Evolutionary conservation across 1,140 invertebrate genomes (phyloP), one percentile per base, ranked within the genome.

Genomic region (Drosophila dunni): DNA sequence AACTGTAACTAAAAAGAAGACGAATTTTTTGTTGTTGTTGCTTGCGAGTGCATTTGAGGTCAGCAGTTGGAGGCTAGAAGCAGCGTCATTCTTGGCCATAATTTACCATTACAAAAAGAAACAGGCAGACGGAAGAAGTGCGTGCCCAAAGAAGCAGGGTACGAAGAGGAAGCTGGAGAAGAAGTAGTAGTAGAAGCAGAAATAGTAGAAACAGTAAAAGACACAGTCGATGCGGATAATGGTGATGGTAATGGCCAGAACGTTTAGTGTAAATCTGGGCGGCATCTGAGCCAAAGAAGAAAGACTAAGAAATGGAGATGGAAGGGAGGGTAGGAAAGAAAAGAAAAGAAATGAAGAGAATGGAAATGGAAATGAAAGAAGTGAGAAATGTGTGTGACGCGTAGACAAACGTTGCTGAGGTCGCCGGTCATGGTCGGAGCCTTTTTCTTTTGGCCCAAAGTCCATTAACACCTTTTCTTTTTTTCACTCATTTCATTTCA

Each of bases 61-160:
- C 79, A 75, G 50, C 75, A 64, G 45, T 46, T 38, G 34, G 45
- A 38, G 46, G 8, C 60, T 38, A 29, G 48, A 51, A 45, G 60
- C 60, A 63, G 64, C 70, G 64, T 68, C 70, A 73, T 61, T 81
- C 79, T 51, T 50, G 51, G 36, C 63, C 66, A 72, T 79, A 83
- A 83, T 79, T 68, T 73, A 69, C 80, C 80, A 48, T 79, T 29
- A 29, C 24, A 29, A 67, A 72, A 83, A 76, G 76, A 51, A 66
- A 58, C 34, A 58, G 15, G 11, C 29, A 60, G 42, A 60, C 15
- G 7, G 33, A n/a, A 56, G 17, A 75, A 75, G 69, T 78, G 76
- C 78, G 76, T 79, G 77, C 45, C 68, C 54, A 67, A 64, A 57
- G 67, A 40, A 51, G 36, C 40, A 20, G 54, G 4, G n/a, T 9